Conservation (phyloP, 2,113 vertebrate genomes). For the Naja naja region DNA sequence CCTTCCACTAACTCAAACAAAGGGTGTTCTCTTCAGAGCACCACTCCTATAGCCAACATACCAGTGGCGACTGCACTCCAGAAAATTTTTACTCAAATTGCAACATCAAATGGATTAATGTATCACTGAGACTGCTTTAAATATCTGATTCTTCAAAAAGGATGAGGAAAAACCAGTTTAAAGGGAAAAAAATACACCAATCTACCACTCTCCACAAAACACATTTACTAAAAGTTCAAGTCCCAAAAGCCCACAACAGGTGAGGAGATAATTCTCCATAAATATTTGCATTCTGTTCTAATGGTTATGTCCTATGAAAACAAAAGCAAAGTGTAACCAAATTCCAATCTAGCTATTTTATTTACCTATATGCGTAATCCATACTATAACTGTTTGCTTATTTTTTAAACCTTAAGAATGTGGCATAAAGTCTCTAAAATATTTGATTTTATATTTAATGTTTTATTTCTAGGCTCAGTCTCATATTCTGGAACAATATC, state of each 20-base stretch:
- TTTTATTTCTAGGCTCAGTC: neutral
- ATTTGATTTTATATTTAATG: neutral
- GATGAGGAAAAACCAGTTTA: conserved; percentile 17
- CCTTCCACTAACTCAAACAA: conserved; percentile 17
- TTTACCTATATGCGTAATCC: neutral
- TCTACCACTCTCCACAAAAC: neutral
- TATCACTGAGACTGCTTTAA: conserved; percentile 1
- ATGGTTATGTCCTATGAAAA: neutral
- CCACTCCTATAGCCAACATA: neutral
- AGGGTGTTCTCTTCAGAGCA: conserved; percentile 25
- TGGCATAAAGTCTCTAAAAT: neutral
- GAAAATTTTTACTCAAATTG: conserved; percentile 19
- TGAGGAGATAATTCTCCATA: neutral
- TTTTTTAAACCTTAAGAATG: neutral
- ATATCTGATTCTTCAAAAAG: conserved; percentile 2
- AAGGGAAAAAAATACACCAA: neutral
- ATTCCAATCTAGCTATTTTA: neutral
- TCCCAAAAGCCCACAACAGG: neutral
- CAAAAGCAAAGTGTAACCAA: neutral
- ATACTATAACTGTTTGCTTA: conserved; percentile 1
- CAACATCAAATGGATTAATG: conserved; percentile 8
- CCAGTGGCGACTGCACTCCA: neutral
- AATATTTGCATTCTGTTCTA: neutral
- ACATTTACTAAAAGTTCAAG: neutral
- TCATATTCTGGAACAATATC: neutral